Evolutionary conservation across 2,797 vertebrate genomes (phyloP).

Genomic region (Gallinago solitaria): DNA sequence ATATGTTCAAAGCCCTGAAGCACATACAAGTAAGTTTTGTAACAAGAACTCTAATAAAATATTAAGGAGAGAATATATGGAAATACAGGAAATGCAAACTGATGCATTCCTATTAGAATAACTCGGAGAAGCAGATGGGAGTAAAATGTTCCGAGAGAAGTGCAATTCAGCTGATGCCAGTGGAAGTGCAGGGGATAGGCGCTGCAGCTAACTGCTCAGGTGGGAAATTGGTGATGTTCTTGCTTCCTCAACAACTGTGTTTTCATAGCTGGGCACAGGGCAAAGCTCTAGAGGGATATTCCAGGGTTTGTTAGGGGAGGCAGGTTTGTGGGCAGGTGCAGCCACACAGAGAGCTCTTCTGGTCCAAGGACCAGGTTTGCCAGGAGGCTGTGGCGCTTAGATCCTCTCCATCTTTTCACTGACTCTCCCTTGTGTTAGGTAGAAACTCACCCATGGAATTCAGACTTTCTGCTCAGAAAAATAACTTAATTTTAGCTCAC

Average conservation of each 20-base stretch:
- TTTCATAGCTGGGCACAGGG: background rate
- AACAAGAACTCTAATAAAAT: background rate
- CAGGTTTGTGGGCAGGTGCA: background rate
- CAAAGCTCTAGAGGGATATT: background rate
- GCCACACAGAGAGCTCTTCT: background rate
- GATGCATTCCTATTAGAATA: background rate
- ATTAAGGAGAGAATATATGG: background rate
- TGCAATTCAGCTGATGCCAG: background rate
- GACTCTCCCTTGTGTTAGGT: background rate
- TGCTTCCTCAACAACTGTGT: background rate
- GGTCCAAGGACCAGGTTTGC: background rate
- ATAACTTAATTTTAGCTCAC: background rate
- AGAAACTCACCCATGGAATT: background rate
- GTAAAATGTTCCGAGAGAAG: background rate
- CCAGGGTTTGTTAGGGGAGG: background rate
- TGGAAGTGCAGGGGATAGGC: background rate
- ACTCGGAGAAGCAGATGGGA: background rate
- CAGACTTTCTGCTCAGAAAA: background rate
- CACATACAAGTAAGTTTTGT: background rate
- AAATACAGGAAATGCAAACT: background rate
- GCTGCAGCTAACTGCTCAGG: background rate
- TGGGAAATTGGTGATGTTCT: background rate
- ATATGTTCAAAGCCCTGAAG: background rate
- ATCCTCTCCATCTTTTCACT: background rate
- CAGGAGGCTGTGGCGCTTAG: background rate